Evolutionary conservation across 2,113 vertebrate genomes (phyloP), one percentile per base, ranked within the genome.

Genomic region (Scartelaos histophorus): DNA sequence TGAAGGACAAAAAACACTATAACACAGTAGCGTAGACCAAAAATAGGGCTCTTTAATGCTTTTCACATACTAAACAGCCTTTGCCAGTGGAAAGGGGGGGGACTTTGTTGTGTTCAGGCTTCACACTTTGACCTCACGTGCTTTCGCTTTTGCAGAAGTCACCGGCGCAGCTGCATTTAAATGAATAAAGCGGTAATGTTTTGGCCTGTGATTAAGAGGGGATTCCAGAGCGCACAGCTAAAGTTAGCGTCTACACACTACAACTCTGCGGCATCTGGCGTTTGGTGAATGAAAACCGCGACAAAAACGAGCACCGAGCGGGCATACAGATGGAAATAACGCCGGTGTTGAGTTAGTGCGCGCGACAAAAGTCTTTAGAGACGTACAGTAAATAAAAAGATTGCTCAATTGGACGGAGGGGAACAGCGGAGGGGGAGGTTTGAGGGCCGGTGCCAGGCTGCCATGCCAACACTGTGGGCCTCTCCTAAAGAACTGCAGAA

Each of bases 401-500:
- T 77, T 81, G 75, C 73, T 65, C 53, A 66, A 53, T 75, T 43
- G 45, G 69, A 65, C 74, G 4, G 19, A 16, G 80, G 83, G 86
- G 75, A 67, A 84, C 65, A 24, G 54, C 25, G 1, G 77, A 60
- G 65, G n/a, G 69, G 74, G 78, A 90, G 79, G 79, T 29, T 87
- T 90, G 71, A 24, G 68, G 29, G 81, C 51, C 67, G 61, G 53
- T 87, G 86, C 88, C 89, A 88, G 82, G 85, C 85, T 90, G 84
- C 89, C 89, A 90, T 91, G 90, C 86, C 89, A 90, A 90, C 89
- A 70, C 58, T 72, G 3, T 0, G 74, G 67, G 82, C 68, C 17
- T 74, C 80, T 61, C 58, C 24, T 34, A 70, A n/a, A 79, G 81
- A 75, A 70, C 67, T 45, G 62, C 76, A 84, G 78, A 82, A 86